phyloP scores from a whole-genome alignment of 1,140 invertebrate species.

The Psilanteris sp. region DNA sequence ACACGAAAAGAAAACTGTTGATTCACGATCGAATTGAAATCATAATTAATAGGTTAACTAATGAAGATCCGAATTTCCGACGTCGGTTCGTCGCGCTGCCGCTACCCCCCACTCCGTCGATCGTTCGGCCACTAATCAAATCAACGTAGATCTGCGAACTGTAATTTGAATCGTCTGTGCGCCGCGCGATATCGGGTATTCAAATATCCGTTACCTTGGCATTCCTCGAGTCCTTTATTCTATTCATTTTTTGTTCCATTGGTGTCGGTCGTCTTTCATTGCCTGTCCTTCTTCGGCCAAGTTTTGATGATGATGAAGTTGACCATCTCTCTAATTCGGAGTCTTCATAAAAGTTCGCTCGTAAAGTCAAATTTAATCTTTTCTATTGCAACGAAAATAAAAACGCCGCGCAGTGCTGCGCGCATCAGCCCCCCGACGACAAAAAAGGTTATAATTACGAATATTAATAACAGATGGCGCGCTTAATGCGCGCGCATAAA shows the following conservation, averaged over 20 bases:
- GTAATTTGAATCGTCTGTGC: conserved; percentile 19
- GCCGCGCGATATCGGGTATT: conserved; percentile 32
- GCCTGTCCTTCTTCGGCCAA: conserved; percentile 35
- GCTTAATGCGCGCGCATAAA: too few species aligned
- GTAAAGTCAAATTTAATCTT: conserved; percentile 77
- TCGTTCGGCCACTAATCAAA: conserved; percentile 34
- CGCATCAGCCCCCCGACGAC: not conserved
- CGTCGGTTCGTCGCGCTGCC: not conserved
- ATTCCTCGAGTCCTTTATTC: conserved; percentile 53
- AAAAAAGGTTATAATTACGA: conserved; percentile 26
- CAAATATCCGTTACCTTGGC: conserved; percentile 46
- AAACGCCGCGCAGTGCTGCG: conserved; percentile 3
- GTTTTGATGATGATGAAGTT: conserved; percentile 79
- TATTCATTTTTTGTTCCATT: conserved; percentile 38
- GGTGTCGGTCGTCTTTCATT: conserved; percentile 2
- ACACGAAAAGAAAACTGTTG: conserved; percentile 43
- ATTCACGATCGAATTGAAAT: conserved; percentile 52
- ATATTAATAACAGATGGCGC: conserved; percentile 37
- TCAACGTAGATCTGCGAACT: conserved; percentile 34
- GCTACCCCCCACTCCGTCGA: not conserved
- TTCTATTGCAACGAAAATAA: conserved; percentile 55
- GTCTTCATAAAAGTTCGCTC: conserved; percentile 70
- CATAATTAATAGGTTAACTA: conserved; percentile 51
- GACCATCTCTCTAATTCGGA: conserved; percentile 63
- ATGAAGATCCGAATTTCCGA: conserved; percentile 39